phyloP scores from a whole-genome alignment of 2,113 vertebrate species.

The Grallaria varia region DNA sequence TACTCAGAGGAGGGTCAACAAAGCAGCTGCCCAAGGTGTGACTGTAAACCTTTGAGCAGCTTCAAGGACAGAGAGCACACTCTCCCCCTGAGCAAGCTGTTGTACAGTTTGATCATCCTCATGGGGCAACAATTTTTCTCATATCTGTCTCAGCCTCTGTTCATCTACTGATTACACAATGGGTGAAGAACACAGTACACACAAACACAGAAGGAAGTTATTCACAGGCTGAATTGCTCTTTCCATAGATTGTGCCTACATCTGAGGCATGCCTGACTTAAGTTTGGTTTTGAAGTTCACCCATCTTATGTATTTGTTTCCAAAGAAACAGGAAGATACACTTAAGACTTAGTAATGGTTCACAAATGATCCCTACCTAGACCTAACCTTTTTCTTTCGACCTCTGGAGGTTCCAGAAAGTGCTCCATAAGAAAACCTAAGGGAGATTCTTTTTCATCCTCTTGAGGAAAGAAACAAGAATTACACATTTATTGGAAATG shows the following conservation, averaged over 20 bases:
- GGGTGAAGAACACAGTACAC: not conserved
- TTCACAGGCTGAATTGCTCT: not conserved
- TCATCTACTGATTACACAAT: not conserved
- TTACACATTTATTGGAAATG: not conserved
- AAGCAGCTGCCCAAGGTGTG: not conserved
- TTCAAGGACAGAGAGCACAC: not conserved
- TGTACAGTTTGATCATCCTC: not conserved
- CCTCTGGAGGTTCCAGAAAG: not conserved
- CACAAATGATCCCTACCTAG: not conserved
- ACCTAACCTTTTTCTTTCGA: not conserved
- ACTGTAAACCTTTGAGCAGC: not conserved
- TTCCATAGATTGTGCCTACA: not conserved
- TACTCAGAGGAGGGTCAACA: not conserved
- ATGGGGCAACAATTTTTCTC: not conserved
- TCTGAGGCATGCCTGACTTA: not conserved
- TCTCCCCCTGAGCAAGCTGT: not conserved
- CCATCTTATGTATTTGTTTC: not conserved
- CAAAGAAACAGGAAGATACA: not conserved
- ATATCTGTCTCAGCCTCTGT: accelerated
- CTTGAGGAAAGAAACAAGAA: not conserved
- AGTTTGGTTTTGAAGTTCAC: not conserved
- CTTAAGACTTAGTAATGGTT: not conserved
- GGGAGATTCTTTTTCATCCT: not conserved
- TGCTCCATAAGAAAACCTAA: not conserved
- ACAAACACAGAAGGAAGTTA: not conserved